phyloP scores from a whole-genome alignment of 2,888 invertebrate species.

The Dicyrtoma fusca region DNA sequence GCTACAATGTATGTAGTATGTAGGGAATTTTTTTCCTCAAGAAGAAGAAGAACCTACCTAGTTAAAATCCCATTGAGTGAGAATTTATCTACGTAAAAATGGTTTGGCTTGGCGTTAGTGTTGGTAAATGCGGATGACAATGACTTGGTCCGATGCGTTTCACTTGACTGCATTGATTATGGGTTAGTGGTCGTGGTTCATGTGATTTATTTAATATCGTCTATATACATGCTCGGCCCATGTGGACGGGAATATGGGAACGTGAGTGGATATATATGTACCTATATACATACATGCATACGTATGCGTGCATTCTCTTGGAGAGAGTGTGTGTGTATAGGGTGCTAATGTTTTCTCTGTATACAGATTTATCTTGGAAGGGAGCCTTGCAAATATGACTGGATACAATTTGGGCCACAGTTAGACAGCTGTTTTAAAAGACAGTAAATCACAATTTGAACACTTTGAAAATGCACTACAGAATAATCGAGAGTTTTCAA shows the following conservation, averaged over 20 bases:
- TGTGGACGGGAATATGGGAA: neutral
- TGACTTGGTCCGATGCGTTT: conserved; percentile 31
- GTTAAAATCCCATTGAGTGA: conserved; percentile 20
- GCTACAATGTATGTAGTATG: too few species aligned
- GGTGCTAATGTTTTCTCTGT: too few species aligned
- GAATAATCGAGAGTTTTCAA: too few species aligned
- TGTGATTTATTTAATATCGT: neutral
- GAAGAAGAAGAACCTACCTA: conserved; percentile 9
- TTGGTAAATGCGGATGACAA: conserved; percentile 13
- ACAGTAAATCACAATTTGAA: too few species aligned
- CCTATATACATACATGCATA: neutral
- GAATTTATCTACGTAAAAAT: conserved; percentile 12
- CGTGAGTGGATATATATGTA: too few species aligned
- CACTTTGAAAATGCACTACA: too few species aligned
- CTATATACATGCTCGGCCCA: neutral
- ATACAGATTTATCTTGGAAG: too few species aligned
- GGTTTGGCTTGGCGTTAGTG: conserved; percentile 1
- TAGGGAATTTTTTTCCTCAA: neutral
- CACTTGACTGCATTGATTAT: conserved; percentile 36
- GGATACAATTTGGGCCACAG: too few species aligned
- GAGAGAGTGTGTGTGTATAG: too few species aligned
- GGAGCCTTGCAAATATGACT: too few species aligned
- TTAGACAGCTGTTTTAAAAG: too few species aligned
- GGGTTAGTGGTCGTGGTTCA: conserved; percentile 29
- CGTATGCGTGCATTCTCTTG: neutral